Evolutionary conservation across 2,888 invertebrate species (phyloP), one percentile per base, ranked within the genome.

Genomic region (Blastobasis adustella): DNA sequence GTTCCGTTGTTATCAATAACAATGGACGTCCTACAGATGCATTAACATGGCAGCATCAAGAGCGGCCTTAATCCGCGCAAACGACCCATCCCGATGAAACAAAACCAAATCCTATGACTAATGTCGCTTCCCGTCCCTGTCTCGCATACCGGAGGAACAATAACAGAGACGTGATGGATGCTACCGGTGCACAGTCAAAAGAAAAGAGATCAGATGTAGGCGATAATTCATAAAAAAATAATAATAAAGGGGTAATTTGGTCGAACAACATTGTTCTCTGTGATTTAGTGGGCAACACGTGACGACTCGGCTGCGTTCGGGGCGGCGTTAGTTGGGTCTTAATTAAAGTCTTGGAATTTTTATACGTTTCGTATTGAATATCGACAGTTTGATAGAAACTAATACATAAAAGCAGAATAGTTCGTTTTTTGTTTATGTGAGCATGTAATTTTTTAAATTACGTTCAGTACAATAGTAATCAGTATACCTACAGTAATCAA

Each of bases 211-310:
- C 72, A 77, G 69, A 73, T 73, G 79, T 71, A 72, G 73, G 68
- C 76, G 76, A 83, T 85, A 82, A 83, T 82, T 84, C 80, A 82
- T 81, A 77, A 78, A 80, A 66, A 77, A 78, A 78, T 66, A 73
- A 80, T 77, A 79, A 80, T 76, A 79, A 77, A 71, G 68, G 70
- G 68, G 70, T 75, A 74, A 78, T 79, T 74, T 73, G 62, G 66
- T 69, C 61, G 66, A 65, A 70, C 65, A 67, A 76, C 69, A 78
- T 75, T 80, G 79, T 80, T 73, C 61, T 60, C 69, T 66, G 71
- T 77, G 76, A 80, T 78, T 68, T 71, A 72, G 69, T 71, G 62
- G 62, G 62, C 9, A 23, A 10, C 46, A 48, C 44, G 47, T 43
- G 47, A 49, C 10, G 45, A n/a, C 23, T 23, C 23, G 23, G 23